Evolutionary conservation across 2,888 invertebrate genomes (phyloP).

Genomic region (Tethea ocularis): DNA sequence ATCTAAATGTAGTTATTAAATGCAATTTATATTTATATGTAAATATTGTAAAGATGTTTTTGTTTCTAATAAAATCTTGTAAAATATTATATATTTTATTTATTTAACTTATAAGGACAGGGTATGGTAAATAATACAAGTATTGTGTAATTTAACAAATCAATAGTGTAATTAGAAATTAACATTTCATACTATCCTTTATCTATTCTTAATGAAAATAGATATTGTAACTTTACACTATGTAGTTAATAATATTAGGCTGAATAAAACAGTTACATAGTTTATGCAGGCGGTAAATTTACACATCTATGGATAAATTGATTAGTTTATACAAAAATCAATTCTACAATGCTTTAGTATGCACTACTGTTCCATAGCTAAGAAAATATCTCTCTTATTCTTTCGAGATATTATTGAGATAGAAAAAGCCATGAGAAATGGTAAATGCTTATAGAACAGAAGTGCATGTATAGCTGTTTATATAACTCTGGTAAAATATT

Average conservation of each 20-base stretch:
- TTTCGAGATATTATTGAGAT: neutral
- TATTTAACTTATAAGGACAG: neutral
- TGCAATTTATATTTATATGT: neutral
- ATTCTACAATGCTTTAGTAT: conserved; percentile 42
- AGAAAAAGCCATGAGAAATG: neutral
- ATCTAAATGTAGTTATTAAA: neutral
- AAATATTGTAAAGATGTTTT: neutral
- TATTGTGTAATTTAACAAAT: conserved; percentile 72
- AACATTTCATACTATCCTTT: conserved; percentile 70
- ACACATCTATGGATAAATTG: conserved; percentile 57
- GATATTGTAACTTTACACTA: conserved; percentile 57
- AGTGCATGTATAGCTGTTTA: conserved; percentile 17
- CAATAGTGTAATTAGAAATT: conserved; percentile 78
- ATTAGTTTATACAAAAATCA: conserved; percentile 58
- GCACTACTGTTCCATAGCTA: neutral
- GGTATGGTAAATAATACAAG: conserved; percentile 49
- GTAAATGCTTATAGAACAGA: neutral
- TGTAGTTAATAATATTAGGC: conserved; percentile 63
- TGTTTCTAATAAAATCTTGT: neutral
- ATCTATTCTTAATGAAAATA: conserved; percentile 76
- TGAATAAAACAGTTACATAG: conserved; percentile 63
- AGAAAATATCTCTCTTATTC: neutral
- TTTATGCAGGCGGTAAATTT: conserved; percentile 70
- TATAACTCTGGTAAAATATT: conserved; percentile 56
- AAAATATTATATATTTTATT: neutral